Conservation (phyloP, 2,888 invertebrate species). For the Cataglyphis albicans region DNA sequence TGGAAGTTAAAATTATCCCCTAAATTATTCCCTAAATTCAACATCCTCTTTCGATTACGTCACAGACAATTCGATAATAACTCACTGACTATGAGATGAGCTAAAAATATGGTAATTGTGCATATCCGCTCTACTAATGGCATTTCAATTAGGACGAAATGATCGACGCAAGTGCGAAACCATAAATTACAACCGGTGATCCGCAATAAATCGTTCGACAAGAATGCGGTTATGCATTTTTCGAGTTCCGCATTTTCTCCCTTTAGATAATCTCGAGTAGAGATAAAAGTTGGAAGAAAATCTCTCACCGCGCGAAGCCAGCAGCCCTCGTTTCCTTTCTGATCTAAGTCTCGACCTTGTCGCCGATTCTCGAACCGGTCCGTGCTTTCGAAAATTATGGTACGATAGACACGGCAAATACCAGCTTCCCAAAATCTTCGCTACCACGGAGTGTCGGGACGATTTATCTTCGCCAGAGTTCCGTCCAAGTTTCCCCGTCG, state of each 20-base stretch:
- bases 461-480: slow-evolving; percentile 41
- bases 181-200: slow-evolving; percentile 41
- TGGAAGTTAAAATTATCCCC: background rate
- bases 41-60: background rate
- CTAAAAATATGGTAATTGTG: background rate
- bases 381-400: slow-evolving; percentile 51
- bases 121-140: background rate
- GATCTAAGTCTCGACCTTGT: slow-evolving; percentile 70
- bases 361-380: slow-evolving; percentile 41
- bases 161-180: background rate
- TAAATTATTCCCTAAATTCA: slow-evolving; percentile 9
- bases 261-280: slow-evolving; percentile 51
- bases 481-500: slow-evolving; percentile 20
- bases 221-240: slow-evolving; percentile 18
- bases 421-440: slow-evolving; percentile 51
- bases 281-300: slow-evolving; percentile 51
- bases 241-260: background rate
- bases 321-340: slow-evolving; percentile 62
- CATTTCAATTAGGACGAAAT: slow-evolving; percentile 26
- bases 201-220: slow-evolving; percentile 42
- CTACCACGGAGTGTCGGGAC: slow-evolving; percentile 23
- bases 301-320: slow-evolving; percentile 49
- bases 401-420: slow-evolving; percentile 55
- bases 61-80: slow-evolving; percentile 16
- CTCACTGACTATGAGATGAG: background rate